phyloP scores from a whole-genome alignment of 2,888 invertebrate species.

The Patella pellucida region DNA sequence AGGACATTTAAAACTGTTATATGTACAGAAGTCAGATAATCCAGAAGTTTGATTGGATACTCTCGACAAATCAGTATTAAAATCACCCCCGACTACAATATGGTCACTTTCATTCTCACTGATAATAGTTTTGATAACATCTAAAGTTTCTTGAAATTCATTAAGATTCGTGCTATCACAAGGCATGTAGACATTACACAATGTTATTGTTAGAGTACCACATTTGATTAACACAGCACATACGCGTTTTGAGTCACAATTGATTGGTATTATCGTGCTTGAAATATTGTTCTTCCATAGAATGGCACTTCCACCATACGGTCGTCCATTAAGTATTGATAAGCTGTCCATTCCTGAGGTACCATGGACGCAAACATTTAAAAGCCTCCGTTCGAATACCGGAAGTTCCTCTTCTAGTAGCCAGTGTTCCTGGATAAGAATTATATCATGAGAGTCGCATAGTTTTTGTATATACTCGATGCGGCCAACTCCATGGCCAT shows the following conservation, averaged over 20 bases:
- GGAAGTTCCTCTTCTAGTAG: not conserved
- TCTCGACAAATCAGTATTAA: not conserved
- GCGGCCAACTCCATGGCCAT: not conserved
- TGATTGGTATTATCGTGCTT: not conserved
- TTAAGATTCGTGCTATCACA: not conserved
- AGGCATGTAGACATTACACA: not conserved
- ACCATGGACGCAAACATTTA: not conserved
- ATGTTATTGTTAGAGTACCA: not conserved
- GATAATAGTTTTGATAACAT: not conserved
- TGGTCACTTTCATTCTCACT: not conserved
- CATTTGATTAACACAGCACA: not conserved
- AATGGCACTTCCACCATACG: conserved; percentile 3
- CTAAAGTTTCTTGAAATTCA: not conserved
- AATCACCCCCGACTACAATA: not conserved
- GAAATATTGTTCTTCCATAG: not conserved
- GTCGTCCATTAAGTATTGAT: not conserved
- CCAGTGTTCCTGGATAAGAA: not conserved
- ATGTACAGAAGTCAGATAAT: not conserved
- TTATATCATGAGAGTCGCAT: not conserved
- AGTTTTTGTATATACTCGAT: not conserved
- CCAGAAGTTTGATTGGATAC: not conserved
- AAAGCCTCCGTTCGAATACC: not conserved
- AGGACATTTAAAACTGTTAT: not conserved
- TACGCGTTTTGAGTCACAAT: not conserved
- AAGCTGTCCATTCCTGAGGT: not conserved